These are phyloP conservation scores for Dryoscopus gambensis DNA, from an alignment of 2,113 vertebrate genomes.

Conservation along the genomic window DNA sequence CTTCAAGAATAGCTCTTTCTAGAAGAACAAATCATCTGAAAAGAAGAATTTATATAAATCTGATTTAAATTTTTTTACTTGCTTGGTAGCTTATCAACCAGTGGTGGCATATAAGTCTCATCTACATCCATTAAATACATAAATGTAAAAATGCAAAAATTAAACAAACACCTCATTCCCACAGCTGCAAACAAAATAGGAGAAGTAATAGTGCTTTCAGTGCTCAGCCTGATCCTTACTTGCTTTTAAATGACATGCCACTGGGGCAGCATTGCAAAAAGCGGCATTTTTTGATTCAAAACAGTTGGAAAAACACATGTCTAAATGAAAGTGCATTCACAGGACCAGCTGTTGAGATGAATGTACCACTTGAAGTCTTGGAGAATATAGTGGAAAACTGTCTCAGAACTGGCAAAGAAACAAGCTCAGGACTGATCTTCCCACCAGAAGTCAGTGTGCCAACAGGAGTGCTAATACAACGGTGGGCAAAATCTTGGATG, in stretches of 20 bases:
- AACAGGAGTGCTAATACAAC: neutral
- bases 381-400: neutral
- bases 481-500: neutral
- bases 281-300: neutral
- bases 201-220: neutral
- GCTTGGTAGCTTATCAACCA: neutral
- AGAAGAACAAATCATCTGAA: neutral
- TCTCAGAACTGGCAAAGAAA: neutral
- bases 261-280: neutral
- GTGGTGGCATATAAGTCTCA: neutral
- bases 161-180: neutral
- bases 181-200: neutral
- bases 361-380: neutral
- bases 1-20: neutral
- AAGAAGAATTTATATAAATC: neutral
- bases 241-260: neutral
- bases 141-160: neutral
- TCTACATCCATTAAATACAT: neutral
- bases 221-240: neutral
- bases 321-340: neutral
- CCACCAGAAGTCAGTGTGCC: neutral
- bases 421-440: neutral
- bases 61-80: neutral
- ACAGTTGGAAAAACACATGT: slow-evolving; percentile 36
- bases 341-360: neutral